Percentiles rank a stretch among this genome's conserved stretches.
Evolutionary conservation across 1,140 invertebrate species (phyloP).

Genomic region (Hyposmocoma kahamanoa): DNA sequence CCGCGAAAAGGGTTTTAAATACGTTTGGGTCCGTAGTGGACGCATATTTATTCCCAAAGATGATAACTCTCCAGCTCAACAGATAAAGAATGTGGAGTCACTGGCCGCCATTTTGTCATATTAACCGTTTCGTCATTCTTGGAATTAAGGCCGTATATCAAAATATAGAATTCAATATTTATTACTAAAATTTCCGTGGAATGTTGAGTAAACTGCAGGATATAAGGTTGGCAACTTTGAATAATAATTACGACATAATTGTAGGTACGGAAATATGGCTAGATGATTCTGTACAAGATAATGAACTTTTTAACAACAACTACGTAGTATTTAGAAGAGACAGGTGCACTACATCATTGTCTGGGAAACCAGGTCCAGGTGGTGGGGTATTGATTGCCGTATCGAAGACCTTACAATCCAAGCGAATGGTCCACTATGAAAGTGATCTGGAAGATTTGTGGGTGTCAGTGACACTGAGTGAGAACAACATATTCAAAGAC

Average conservation of each 20-base stretch:
- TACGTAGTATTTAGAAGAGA: slow-evolving; percentile 23
- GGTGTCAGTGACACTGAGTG: slow-evolving; percentile 10
- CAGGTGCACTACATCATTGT: slow-evolving; percentile 1
- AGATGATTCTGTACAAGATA: slow-evolving; percentile 10
- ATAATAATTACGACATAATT: slow-evolving; percentile 12
- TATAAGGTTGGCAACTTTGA: background rate
- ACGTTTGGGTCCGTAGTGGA: slow-evolving; percentile 23
- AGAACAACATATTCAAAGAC: background rate
- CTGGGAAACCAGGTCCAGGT: slow-evolving; percentile 7
- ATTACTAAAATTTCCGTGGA: slow-evolving; percentile 17
- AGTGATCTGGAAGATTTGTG: slow-evolving; percentile 22
- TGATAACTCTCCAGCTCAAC: slow-evolving; percentile 9
- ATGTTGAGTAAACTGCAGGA: slow-evolving; percentile 12
- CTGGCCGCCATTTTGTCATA: background rate
- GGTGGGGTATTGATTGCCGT: slow-evolving; percentile 27
- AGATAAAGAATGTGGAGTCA: slow-evolving; percentile 10
- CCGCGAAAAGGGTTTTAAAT: slow-evolving; percentile 22
- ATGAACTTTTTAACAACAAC: slow-evolving; percentile 17
- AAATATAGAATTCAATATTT: slow-evolving; percentile 5
- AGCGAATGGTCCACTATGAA: slow-evolving; percentile 12
- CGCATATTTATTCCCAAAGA: slow-evolving; percentile 22
- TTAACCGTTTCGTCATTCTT: background rate
- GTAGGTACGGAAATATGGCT: slow-evolving; percentile 25
- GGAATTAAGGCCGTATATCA: background rate
- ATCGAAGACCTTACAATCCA: slow-evolving; percentile 15